phyloP scores from a whole-genome alignment of 2,113 vertebrate genomes.

The Xenopus borealis region DNA sequence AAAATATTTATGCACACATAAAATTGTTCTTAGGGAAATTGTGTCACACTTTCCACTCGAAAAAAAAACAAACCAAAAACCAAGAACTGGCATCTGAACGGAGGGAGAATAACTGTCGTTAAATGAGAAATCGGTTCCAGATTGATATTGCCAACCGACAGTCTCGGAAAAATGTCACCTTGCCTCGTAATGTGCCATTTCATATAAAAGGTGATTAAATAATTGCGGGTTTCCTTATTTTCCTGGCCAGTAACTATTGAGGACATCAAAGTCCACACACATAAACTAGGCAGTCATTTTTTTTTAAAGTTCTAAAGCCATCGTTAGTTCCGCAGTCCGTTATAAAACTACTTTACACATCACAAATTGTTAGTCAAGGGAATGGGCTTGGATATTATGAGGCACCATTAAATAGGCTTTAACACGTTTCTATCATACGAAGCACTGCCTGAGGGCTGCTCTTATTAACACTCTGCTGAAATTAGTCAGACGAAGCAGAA shows the following conservation, averaged over 20 bases:
- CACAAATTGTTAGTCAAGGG: no score
- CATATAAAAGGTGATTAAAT: constrained; percentile 66
- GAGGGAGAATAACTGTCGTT: constrained; percentile 54
- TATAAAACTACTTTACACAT: no score
- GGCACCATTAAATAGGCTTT: no score
- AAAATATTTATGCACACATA: constrained; percentile 26
- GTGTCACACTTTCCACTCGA: constrained; percentile 60
- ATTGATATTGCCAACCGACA: constrained; percentile 54
- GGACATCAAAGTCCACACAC: background rate
- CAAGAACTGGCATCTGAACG: constrained; percentile 52
- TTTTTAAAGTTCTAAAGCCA: no score
- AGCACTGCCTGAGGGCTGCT: no score
- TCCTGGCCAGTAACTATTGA: constrained; percentile 29
- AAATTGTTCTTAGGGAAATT: constrained; percentile 53
- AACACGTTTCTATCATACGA: no score
- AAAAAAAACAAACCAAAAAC: no score
- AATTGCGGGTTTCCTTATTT: constrained; percentile 38
- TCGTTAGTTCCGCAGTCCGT: no score
- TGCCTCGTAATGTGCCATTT: constrained; percentile 59
- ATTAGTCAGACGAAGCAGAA: no score
- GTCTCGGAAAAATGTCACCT: constrained; percentile 55
- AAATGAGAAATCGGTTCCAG: constrained; percentile 53
- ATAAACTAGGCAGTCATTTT: no score
- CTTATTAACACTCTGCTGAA: no score
- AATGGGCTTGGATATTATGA: no score